These are phyloP conservation scores for Lycaon pictus DNA, from an alignment of 2,113 vertebrate genomes.

Conservation along the genomic window DNA sequence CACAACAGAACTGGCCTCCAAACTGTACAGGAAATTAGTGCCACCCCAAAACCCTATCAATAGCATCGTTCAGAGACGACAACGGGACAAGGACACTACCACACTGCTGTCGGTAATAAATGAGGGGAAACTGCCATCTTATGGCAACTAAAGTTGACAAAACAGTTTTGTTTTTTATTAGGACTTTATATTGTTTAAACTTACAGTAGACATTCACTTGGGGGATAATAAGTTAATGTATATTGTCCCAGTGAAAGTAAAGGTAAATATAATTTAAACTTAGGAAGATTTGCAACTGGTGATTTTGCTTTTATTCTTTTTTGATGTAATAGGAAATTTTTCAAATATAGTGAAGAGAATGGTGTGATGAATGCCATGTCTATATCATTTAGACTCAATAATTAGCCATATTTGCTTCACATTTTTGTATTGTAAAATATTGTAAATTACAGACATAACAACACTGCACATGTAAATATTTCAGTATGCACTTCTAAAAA, in stretches of 20 bases:
- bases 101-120: not conserved
- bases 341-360: not conserved
- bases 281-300: not conserved
- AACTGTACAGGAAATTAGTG: not conserved
- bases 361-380: not conserved
- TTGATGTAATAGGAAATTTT: not conserved
- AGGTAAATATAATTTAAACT: not conserved
- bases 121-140: not conserved
- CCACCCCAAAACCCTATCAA: not conserved
- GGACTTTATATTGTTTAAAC: not conserved
- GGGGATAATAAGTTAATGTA: not conserved
- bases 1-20: not conserved
- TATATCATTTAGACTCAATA: not conserved
- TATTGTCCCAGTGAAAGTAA: not conserved
- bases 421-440: not conserved
- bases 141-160: not conserved
- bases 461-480: not conserved
- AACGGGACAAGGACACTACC: not conserved
- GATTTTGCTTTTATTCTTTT: not conserved
- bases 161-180: not conserved
- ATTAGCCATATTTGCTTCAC: not conserved
- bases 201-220: not conserved
- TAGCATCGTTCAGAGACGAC: not conserved
- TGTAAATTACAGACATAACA: not conserved
- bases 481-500: not conserved